phyloP scores from a whole-genome alignment of 2,888 invertebrate genomes.

The Penaeus monodon region DNA sequence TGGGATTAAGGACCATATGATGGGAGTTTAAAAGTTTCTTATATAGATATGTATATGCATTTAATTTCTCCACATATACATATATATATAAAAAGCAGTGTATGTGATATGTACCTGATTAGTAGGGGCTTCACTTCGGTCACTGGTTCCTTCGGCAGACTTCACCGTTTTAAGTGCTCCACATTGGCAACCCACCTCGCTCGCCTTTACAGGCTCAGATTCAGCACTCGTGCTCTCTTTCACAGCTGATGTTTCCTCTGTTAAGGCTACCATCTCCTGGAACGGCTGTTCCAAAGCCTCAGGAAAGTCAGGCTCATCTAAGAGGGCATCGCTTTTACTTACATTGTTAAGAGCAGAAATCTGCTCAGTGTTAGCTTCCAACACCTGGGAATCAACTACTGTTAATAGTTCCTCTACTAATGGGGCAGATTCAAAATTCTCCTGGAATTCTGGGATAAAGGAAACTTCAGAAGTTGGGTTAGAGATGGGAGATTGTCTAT shows the following conservation, averaged over 20 bases:
- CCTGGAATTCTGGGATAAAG: constrained; percentile 24
- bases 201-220: constrained; percentile 48
- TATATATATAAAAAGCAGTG: constrained; percentile 12
- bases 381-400: constrained; percentile 32
- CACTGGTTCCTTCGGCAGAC: constrained; percentile 51
- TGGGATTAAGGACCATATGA: constrained; percentile 24
- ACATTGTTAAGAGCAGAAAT: background rate
- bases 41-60: too few species aligned
- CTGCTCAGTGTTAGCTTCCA: constrained; percentile 36
- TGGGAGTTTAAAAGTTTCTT: too few species aligned
- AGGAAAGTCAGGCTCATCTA: constrained; percentile 7
- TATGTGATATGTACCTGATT: constrained; percentile 49
- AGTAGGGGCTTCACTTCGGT: constrained; percentile 45
- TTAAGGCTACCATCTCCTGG: constrained; percentile 9
- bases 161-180: constrained; percentile 43
- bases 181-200: constrained; percentile 47
- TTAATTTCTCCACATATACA: background rate
- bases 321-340: constrained; percentile 11
- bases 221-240: constrained; percentile 33
- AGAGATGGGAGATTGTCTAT: constrained; percentile 26
- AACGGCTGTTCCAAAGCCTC: constrained; percentile 21
- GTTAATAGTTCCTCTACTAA: constrained; percentile 40
- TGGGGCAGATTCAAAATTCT: constrained; percentile 17
- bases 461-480: constrained; percentile 21
- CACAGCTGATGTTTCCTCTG: constrained; percentile 27